phyloP scores from a whole-genome alignment of 2,113 vertebrate genomes.

The Hystrix cristata region DNA sequence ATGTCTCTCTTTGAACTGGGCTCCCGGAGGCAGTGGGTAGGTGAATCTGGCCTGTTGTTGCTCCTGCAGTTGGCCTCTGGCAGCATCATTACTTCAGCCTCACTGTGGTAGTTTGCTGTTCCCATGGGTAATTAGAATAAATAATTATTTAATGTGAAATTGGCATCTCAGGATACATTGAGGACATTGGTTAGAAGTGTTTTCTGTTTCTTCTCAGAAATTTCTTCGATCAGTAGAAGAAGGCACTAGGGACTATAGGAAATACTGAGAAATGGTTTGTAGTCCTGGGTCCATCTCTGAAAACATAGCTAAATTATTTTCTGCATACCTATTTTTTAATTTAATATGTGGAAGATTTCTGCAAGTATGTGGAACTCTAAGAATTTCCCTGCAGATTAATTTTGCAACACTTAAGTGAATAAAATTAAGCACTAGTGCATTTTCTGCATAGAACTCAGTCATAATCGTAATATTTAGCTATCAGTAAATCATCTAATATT shows the following conservation, averaged over 20 bases:
- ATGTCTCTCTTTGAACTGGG: neutral
- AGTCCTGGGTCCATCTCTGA: neutral
- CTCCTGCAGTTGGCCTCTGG: neutral
- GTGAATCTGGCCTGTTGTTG: no score
- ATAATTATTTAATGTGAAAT: slow-evolving; percentile 31
- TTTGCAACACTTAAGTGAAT: neutral
- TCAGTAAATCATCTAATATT: neutral
- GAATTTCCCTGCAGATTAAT: neutral
- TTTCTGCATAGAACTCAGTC: neutral
- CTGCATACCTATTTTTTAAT: neutral
- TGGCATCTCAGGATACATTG: neutral
- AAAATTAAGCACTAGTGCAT: neutral
- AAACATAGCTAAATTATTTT: neutral
- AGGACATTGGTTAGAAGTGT: neutral
- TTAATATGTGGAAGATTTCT: neutral
- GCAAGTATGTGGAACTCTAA: neutral
- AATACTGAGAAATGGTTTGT: neutral
- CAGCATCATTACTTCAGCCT: neutral
- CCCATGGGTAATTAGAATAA: neutral
- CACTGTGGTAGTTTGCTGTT: neutral
- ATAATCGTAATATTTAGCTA: neutral
- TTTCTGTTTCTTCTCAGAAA: neutral
- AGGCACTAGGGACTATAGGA: neutral
- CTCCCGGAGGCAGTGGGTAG: neutral
- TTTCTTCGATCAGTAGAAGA: neutral